Evolutionary conservation across 30 jellyfish, hydroid and myxozoan species (phyloP).

Genomic region (Cassiopea xamachana): DNA sequence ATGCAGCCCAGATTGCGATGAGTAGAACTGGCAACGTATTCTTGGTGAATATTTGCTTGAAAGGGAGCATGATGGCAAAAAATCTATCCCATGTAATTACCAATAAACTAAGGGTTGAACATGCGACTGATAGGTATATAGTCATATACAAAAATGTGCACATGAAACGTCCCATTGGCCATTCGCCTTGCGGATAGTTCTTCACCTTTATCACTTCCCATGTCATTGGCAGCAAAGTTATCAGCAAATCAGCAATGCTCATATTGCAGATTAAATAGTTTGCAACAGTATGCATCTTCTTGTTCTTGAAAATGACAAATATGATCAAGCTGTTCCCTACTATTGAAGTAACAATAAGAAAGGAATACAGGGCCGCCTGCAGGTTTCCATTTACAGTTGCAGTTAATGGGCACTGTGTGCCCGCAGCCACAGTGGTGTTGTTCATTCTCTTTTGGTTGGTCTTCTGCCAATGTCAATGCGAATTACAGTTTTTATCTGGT

Average conservation of each 20-base stretch:
- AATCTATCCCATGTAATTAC: conserved; percentile 84
- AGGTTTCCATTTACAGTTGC: conserved; percentile 1
- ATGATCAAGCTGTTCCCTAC: conserved; percentile 74
- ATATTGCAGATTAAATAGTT: conserved; percentile 76
- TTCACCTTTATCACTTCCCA: conserved; percentile 67
- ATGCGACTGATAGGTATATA: conserved; percentile 81
- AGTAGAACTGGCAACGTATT: conserved; percentile 34
- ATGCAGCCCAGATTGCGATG: conserved; percentile 68
- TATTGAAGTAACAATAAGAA: conserved; percentile 50
- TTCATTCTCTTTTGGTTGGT: too few relatives aligned
- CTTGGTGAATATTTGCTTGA: conserved; percentile 47
- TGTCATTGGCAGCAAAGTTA: conserved; percentile 75
- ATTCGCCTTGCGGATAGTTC: conserved; percentile 56
- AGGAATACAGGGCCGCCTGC: conserved; percentile 26
- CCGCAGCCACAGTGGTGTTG: too few relatives aligned
- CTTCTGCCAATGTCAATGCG: too few relatives aligned
- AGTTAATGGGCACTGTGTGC: too few relatives aligned
- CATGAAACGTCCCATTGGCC: conserved; percentile 87
- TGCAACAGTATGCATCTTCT: conserved; percentile 81
- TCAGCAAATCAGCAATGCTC: conserved; percentile 81
- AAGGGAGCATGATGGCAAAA: conserved; percentile 78
- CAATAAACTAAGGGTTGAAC: conserved; percentile 68
- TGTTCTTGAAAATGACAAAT: conserved; percentile 48
- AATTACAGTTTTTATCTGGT: too few relatives aligned
- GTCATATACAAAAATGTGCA: conserved; percentile 66